Evolutionary conservation across 2,113 vertebrate genomes (phyloP), one percentile per base, ranked within the genome.

Genomic region (Irena cyanogastra): DNA sequence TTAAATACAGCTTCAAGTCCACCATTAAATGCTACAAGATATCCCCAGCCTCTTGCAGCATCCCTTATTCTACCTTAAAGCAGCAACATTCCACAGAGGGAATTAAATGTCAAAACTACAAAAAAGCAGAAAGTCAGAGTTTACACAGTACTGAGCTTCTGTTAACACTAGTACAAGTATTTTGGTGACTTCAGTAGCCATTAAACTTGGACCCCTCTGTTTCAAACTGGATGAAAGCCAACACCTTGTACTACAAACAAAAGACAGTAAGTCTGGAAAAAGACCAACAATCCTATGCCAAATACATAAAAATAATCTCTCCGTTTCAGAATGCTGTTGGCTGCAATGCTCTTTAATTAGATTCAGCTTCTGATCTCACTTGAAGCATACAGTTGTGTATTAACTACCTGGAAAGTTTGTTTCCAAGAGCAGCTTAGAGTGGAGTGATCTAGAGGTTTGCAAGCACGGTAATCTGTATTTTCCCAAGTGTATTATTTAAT

Each of bases 301-400:
- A 86, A 94, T 83, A 83, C 39, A 90, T 90, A 97, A 97, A 97
- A 90, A 82, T 89, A 94, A 95, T 94, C 57, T 94, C 91, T 92
- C 53, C 47, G 72, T 85, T 94, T 85, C 93, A 91, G 49, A 75
- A 86, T 35, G 78, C 35, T 89, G 63, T 90, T 95, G 70, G 89
- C 78, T 93, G 87, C 50, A 68, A 87, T 7, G 12, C 56, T 91
- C 74, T 88, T 92, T 91, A 94, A 97, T 88, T 93, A 83, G 91
- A 91, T 92, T 87, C 84, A 83, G 57, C 79, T 96, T 95, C 78
- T 94, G 77, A 90, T 94, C 71, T 92, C 79, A 81, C 94, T 96
- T 96, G 64, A 81, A 94, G 52, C 83, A 71, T 54, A 74, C 42
- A 79, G 45, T 85, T 92, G 56, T 69, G 35, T 57, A 86, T 89